phyloP scores from a whole-genome alignment of 2,888 invertebrate species.

The Lydus trimaculatus region DNA sequence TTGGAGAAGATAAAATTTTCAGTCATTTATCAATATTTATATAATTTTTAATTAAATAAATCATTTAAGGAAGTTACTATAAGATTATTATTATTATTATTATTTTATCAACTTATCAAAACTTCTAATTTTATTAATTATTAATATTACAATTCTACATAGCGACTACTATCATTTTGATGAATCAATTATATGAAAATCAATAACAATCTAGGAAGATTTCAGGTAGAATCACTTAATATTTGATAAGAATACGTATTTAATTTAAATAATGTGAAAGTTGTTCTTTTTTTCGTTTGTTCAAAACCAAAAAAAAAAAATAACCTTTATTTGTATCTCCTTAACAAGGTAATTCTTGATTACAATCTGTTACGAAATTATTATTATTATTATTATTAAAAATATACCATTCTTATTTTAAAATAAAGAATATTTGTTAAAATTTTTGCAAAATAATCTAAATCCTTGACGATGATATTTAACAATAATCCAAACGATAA shows the following conservation, averaged over 20 bases:
- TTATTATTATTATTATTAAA: no score
- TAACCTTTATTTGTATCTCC: background rate
- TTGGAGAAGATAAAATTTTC: background rate
- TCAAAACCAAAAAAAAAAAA: no score
- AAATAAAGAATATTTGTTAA: background rate
- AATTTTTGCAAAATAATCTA: constrained; percentile 6
- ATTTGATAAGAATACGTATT: background rate
- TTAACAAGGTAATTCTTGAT: background rate
- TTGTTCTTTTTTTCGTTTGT: background rate
- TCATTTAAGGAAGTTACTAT: background rate
- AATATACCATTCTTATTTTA: background rate
- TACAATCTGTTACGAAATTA: background rate
- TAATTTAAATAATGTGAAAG: background rate
- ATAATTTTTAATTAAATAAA: background rate
- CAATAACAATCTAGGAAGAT: background rate
- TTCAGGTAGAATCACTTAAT: background rate
- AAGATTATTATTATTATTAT: background rate
- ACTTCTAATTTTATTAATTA: background rate
- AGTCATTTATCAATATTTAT: background rate
- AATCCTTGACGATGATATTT: constrained; percentile 11
- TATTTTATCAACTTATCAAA: background rate
- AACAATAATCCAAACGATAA: constrained; percentile 27
- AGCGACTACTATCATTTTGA: background rate
- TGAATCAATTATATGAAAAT: background rate
- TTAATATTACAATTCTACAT: background rate